Base-by-base conservation (phyloP, 2,797 vertebrate genomes). In the Thalassophryne amazonica region DNA sequence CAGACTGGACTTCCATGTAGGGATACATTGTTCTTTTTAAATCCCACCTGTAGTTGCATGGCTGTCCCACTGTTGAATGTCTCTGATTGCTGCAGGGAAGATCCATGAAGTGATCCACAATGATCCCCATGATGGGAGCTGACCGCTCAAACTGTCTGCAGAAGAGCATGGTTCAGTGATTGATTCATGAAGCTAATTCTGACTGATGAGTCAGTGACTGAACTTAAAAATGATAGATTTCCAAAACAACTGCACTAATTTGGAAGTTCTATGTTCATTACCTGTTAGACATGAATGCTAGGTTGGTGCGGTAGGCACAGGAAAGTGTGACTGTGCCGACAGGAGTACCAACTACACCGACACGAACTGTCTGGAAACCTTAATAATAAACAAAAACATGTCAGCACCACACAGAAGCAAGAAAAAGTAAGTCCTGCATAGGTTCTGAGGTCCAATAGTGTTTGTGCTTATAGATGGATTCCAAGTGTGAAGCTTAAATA, bases 71-170 rank as follows among this genome's bases (percentile, higher is more conserved):
- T 47, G 51, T 70, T 6, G 63, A 53, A 1, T 75, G 71, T 10
- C 96, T 94, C 91, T 96, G 93, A 84, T 91, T 90, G 78, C 92
- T 74, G 47, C 92, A 92, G 62, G 96, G 94, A 74, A 93, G 93
- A 80, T 99, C 97, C 87, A 98, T 93, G 76, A 98, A 99, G 85
- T 99, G 97, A 86, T 99, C 97, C 79, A 97, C 95, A 50, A 99
- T 98, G 86, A 99, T 99, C 39, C 96, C 97, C 97, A 98, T 97
- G 89, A 99, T 98, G 16, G 97, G 95, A 62, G 92, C 93, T 2
- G 94, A 94, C 76, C 94, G 92, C 81, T 98, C 96, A 87, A 96
- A 97, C 80, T 98, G 95, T 84, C 97, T 99, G 92, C 59, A 52
- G 35, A 27, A 7, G 14, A 38, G 5, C 1, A 58, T 23, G 21